Base-by-base conservation (phyloP, 2,888 invertebrate genomes). In the Cistogaster globosa region DNA sequence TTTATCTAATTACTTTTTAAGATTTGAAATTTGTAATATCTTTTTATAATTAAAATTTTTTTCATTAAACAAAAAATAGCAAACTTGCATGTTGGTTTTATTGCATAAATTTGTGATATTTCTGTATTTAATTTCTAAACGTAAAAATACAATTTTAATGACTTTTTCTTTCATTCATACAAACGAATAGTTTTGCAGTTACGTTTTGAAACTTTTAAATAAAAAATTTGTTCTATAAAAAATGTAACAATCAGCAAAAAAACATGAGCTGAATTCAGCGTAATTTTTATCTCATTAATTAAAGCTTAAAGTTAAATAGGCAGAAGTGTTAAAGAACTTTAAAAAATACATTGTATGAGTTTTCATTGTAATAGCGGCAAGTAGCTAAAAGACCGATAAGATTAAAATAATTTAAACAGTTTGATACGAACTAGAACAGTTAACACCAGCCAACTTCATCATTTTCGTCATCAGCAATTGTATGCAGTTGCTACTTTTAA, bases 321-420 rank as follows among this genome's bases (percentile, higher is more conserved):
- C 85, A 81, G 74, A 82, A 74, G 32, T 32, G 32, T 32, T 32
- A 32, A 32, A 32, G 71, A 81, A 81, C 58, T 60, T 57, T 26
- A 26, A 68, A 72, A 60, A 80, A 72, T 67, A 71, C 45, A 71
- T 84, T 84, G 76, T 84, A 76, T 80, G 84, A 80, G 72, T 71
- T 71, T 84, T 65, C 22, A 38, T 62, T 80, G 76, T 84, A 72
- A 84, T 76, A 76, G 80, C 78, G 77, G 76, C 85, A 85, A 85
- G 85, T 82, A 85, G 78, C 84, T 84, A 84, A 84, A 80, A 77
- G 45, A 85, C 81, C 75, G 85, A 82, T 85, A 82, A 85, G 85
- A 85, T 85, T 78, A 85, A 62, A 85, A 65, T 78, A 69, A 78
- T 85, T 82, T 82, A 85, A 78, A 72, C 72, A 51, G 74, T 74